These are phyloP conservation scores for Notoglanidium macrostoma DNA, from an alignment of 2,797 vertebrate genomes.

Conservation along the genomic window DNA sequence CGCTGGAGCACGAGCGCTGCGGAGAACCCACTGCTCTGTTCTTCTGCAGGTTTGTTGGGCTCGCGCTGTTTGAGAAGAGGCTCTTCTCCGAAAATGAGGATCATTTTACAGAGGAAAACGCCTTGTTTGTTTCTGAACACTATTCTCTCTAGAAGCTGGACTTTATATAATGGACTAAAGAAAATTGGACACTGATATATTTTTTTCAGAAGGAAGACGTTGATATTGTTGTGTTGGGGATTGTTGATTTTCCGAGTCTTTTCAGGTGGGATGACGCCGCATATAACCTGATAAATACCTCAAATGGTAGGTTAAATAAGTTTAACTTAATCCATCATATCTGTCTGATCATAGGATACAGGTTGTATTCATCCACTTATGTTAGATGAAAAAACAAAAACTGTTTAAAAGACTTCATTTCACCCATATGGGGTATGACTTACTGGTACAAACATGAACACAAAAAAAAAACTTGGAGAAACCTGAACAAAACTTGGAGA, in stretches of 20 bases:
- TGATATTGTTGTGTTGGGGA: neutral
- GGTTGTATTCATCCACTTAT: neutral
- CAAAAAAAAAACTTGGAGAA: neutral
- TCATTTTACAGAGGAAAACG: neutral
- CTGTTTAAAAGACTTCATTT: neutral
- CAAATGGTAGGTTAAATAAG: slow-evolving; percentile 31
- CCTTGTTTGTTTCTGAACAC: neutral
- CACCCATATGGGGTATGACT: neutral
- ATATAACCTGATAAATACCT: slow-evolving; percentile 25
- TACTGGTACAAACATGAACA: neutral
- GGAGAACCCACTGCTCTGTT: neutral
- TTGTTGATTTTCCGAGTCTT: neutral
- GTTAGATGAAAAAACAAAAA: neutral
- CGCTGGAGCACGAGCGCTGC: neutral
- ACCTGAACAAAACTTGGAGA: neutral
- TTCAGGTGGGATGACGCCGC: neutral
- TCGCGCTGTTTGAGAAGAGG: neutral
- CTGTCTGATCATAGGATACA: neutral
- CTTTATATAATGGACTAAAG: slow-evolving; percentile 11
- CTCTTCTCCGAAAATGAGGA: neutral
- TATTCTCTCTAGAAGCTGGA: neutral
- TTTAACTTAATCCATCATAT: neutral
- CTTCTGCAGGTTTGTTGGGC: neutral
- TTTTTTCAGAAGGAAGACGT: neutral
- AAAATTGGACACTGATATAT: neutral